Evolutionary conservation across 1,140 invertebrate species (phyloP).

Genomic region (Wiebesia pumilae): DNA sequence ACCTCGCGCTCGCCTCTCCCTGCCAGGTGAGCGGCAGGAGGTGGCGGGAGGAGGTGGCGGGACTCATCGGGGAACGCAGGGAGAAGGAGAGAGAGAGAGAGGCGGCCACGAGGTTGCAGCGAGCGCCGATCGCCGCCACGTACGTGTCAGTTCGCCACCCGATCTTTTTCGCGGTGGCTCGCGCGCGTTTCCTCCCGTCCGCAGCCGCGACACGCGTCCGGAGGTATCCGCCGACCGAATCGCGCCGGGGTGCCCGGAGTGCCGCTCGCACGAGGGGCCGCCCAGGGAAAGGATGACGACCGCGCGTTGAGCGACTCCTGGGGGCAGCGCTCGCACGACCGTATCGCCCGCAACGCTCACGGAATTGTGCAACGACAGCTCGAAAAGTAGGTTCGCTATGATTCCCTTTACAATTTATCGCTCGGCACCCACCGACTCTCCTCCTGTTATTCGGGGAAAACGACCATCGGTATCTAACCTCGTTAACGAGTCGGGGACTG

Average conservation of each 20-base stretch:
- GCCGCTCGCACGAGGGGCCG: background rate
- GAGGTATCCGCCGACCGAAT: background rate
- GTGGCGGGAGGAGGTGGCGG: background rate
- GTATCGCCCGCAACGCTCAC: background rate
- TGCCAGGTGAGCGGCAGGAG: background rate
- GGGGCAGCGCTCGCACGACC: background rate
- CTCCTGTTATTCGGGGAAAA: background rate
- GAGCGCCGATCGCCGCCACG: slow-evolving; percentile 12
- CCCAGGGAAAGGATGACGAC: background rate
- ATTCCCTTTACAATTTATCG: background rate
- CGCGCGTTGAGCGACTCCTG: background rate
- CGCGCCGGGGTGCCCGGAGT: background rate
- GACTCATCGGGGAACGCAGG: background rate
- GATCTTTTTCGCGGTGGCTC: slow-evolving; percentile 50
- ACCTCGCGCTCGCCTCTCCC: background rate
- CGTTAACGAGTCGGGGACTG: background rate
- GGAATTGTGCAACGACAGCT: background rate
- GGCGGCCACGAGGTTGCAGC: slow-evolving; percentile 5
- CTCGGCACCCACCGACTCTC: too few relatives aligned
- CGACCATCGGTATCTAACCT: background rate
- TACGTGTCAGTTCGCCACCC: slow-evolving; percentile 50
- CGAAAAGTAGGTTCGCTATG: background rate
- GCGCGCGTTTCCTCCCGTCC: background rate
- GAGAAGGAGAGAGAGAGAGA: slow-evolving; percentile 13
- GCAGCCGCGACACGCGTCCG: slow-evolving; percentile 1